Conservation (phyloP, 64 coral and sea anemone genomes). For the Astreopora myriophthalma region DNA sequence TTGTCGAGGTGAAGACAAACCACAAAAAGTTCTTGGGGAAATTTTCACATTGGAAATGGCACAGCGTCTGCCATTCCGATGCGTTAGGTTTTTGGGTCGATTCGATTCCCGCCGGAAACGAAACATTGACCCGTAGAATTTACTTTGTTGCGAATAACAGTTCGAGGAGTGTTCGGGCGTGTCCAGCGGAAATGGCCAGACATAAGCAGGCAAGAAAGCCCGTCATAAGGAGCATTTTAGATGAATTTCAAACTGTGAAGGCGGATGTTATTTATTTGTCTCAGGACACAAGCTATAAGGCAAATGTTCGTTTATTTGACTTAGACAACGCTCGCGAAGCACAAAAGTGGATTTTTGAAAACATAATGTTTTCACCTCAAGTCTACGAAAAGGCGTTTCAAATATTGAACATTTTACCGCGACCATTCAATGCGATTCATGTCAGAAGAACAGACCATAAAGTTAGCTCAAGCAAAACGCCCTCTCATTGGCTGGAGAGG, state of each 20-base stretch:
- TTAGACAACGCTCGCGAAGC: conserved; percentile 3
- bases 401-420: conserved; percentile 6
- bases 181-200: neutral
- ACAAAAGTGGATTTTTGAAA: conserved; percentile 35
- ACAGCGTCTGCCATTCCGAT: conserved; percentile 37
- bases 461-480: conserved; percentile 30
- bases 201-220: neutral
- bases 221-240: conserved; percentile 29
- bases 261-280: conserved; percentile 49
- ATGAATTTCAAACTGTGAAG: conserved; percentile 1
- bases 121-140: neutral
- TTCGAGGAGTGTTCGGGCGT: conserved; percentile 52
- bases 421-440: conserved; percentile 47
- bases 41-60: conserved; percentile 50
- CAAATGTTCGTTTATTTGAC: conserved; percentile 1
- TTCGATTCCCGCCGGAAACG: neutral
- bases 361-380: neutral
- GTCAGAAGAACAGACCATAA: conserved; percentile 37
- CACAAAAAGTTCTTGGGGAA: conserved; percentile 14
- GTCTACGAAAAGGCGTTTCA: conserved; percentile 28
- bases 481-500: conserved; percentile 37
- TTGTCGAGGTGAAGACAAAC: conserved; percentile 30
- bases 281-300: conserved; percentile 49
- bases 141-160: conserved; percentile 21
- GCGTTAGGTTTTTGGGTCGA: conserved; percentile 60